Evolutionary conservation across 2,113 vertebrate species (phyloP).

Genomic region (Calyptommatus sinebrachiatus): DNA sequence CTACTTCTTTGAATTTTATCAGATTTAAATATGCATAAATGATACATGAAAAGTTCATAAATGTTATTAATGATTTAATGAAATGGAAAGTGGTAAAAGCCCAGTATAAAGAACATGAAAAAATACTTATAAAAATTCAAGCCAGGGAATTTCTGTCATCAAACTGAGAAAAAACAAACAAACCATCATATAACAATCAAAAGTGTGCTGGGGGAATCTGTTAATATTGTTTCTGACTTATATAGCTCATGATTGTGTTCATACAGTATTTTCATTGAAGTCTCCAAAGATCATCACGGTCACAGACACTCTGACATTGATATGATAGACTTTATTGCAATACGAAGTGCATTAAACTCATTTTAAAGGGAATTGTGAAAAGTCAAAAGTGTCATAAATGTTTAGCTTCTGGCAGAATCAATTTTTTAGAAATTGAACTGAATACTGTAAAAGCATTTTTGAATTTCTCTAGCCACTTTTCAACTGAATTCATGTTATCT

Average conservation of each 20-base stretch:
- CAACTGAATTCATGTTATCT: neutral
- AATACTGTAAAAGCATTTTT: neutral
- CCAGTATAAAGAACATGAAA: too few relatives aligned
- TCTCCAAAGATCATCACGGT: neutral
- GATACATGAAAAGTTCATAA: too few relatives aligned
- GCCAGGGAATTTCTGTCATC: too few relatives aligned
- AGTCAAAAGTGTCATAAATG: neutral
- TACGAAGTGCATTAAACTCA: neutral
- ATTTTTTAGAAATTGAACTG: neutral
- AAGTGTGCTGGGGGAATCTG: neutral
- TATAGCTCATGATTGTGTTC: neutral
- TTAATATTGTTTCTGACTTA: neutral
- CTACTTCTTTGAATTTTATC: too few relatives aligned
- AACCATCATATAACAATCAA: neutral
- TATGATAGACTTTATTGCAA: neutral
- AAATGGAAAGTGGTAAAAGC: too few relatives aligned
- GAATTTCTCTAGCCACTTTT: neutral
- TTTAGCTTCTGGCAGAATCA: constrained; percentile 1
- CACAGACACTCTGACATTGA: neutral
- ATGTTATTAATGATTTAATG: too few relatives aligned
- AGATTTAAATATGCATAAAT: too few relatives aligned
- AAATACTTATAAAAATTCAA: too few relatives aligned
- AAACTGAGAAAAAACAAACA: neutral
- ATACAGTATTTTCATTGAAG: neutral
- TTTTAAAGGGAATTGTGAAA: neutral